Percentiles rank a stretch among this genome's conserved stretches.
Conservation (phyloP, 2,113 vertebrate genomes). For the Ovibos moschatus region DNA sequence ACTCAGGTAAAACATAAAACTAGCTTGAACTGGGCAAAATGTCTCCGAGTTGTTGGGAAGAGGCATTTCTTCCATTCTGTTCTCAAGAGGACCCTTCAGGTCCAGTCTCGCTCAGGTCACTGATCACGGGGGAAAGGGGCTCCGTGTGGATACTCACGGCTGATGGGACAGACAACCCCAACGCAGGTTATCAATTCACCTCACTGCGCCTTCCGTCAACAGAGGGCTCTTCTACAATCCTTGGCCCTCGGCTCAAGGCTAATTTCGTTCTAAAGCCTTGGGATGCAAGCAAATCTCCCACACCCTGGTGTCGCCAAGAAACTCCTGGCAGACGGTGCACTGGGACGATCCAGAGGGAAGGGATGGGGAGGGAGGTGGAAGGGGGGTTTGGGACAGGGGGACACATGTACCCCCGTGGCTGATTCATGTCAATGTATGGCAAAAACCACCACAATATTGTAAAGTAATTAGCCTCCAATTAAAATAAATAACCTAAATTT, state of each 20-base stretch:
- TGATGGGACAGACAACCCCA: background rate
- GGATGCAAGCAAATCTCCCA: background rate
- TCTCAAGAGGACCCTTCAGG: background rate
- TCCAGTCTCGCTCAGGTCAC: fast-evolving
- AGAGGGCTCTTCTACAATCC: background rate
- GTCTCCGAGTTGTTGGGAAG: background rate
- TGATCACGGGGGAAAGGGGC: background rate
- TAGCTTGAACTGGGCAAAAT: background rate
- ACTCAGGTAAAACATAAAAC: background rate
- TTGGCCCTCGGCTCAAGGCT: background rate
- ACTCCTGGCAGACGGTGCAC: background rate
- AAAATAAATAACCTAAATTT: background rate
- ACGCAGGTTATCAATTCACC: fast-evolving
- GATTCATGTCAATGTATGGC: background rate
- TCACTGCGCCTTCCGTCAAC: fast-evolving
- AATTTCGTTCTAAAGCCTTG: background rate
- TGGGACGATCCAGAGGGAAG: background rate
- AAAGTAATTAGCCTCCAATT: background rate
- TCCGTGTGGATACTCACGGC: background rate
- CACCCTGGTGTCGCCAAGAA: background rate
- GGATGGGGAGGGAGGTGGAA: background rate
- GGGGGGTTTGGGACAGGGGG: background rate
- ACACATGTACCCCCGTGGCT: background rate
- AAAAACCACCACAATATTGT: background rate
- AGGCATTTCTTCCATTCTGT: background rate